A percentile compares a stretch with the other conserved stretches of the same genome.
These are phyloP conservation scores for Notothenia rossii DNA, from an alignment of 2,113 vertebrate species.

Conservation along the genomic window DNA sequence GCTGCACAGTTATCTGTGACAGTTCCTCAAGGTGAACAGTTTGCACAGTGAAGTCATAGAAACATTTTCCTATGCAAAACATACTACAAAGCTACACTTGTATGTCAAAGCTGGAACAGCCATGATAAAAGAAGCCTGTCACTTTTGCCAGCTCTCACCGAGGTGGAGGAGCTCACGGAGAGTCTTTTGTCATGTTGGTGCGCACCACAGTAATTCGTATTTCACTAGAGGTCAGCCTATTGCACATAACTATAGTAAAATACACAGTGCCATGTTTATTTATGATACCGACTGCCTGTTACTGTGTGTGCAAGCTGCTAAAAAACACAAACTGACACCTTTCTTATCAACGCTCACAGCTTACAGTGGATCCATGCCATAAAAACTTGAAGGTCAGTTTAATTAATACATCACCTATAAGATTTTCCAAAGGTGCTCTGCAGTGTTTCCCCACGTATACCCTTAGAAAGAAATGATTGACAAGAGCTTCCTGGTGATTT, in stretches of 20 bases:
- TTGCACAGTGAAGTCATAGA: not conserved
- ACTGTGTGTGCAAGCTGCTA: slow-evolving; percentile 2
- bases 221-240: not conserved
- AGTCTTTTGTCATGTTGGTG: not conserved
- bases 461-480: not conserved
- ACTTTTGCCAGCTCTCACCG: not conserved
- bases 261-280: not conserved
- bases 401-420: slow-evolving; percentile 28
- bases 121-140: too few relatives aligned
- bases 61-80: not conserved
- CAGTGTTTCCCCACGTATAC: not conserved
- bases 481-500: not conserved
- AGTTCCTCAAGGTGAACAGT: too few relatives aligned
- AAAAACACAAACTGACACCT: not conserved
- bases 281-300: not conserved
- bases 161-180: not conserved
- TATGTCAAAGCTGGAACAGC: not conserved
- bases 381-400: slow-evolving; percentile 6
- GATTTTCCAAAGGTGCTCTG: not conserved
- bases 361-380: not conserved
- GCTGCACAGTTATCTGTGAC: not conserved
- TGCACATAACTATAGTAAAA: not conserved
- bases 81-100: not conserved
- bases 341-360: slow-evolving; percentile 23
- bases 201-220: not conserved